These are phyloP conservation scores for Apus apus DNA, from an alignment of 2,113 vertebrate species.

Conservation along the genomic window DNA sequence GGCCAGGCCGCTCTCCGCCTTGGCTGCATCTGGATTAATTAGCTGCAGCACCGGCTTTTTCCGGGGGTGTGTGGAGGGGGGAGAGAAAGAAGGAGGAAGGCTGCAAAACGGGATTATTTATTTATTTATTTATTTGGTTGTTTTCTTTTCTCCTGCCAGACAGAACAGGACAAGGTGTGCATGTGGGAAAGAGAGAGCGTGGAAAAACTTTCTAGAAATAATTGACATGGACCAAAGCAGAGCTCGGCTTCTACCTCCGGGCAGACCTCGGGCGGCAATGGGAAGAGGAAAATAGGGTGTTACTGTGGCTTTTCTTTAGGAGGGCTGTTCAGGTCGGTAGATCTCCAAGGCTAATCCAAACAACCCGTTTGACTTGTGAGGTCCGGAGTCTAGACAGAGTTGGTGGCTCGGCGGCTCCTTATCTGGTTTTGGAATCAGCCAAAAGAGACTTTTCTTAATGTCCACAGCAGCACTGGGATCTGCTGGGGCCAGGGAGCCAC, in stretches of 20 bases:
- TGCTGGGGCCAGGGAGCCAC: slow-evolving; percentile 67
- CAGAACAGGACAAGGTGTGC: neutral
- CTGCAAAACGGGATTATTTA: neutral
- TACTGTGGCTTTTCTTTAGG: slow-evolving; percentile 68
- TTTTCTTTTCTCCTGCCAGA: neutral
- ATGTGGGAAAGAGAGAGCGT: neutral
- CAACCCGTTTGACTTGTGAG: slow-evolving; percentile 84
- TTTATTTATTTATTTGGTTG: neutral
- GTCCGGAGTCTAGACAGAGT: slow-evolving; percentile 86
- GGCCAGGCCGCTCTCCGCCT: neutral
- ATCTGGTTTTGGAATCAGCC: slow-evolving; percentile 84
- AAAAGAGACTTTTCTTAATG: slow-evolving; percentile 77
- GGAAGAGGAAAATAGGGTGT: slow-evolving; percentile 73
- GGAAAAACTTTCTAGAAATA: neutral
- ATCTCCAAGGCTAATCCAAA: slow-evolving; percentile 86
- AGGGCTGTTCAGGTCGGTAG: slow-evolving; percentile 78
- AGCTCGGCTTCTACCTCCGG: neutral
- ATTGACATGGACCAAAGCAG: slow-evolving; percentile 9
- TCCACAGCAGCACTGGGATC: slow-evolving; percentile 70
- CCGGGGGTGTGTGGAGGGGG: fast-evolving
- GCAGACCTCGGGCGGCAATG: neutral
- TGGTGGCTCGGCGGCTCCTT: slow-evolving; percentile 85
- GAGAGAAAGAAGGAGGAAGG: neutral
- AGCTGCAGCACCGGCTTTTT: neutral
- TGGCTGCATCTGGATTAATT: neutral